A percentile compares a stretch with the other conserved stretches of the same genome.
These are phyloP conservation scores for Tetragonisca angustula DNA, from an alignment of 2,888 invertebrate genomes.

Conservation along the genomic window DNA sequence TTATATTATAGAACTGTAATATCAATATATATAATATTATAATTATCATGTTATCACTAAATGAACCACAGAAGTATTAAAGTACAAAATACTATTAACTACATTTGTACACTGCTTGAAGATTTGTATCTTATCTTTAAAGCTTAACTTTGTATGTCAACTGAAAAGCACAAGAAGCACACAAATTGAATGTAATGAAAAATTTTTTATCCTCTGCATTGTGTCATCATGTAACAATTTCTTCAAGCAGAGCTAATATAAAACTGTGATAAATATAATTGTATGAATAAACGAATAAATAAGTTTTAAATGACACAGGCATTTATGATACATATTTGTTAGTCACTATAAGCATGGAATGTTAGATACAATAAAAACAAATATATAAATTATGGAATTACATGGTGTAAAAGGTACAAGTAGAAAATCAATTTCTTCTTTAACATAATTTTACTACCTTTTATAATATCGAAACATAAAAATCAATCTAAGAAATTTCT, in stretches of 20 bases:
- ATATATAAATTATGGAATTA: slow-evolving; percentile 52
- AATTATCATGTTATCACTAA: slow-evolving; percentile 59
- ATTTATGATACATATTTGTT: slow-evolving; percentile 70
- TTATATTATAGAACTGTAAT: slow-evolving; percentile 56
- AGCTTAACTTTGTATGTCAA: slow-evolving; percentile 37
- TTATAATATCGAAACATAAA: slow-evolving; percentile 41
- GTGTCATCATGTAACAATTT: slow-evolving; percentile 15
- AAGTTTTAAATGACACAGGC: slow-evolving; percentile 65
- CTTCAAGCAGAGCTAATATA: slow-evolving; percentile 67
- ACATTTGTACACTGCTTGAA: slow-evolving; percentile 78
- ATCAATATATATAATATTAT: slow-evolving; percentile 64
- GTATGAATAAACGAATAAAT: slow-evolving; percentile 69
- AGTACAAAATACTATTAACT: slow-evolving; percentile 77
- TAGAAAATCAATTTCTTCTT: slow-evolving; percentile 51
- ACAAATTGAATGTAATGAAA: slow-evolving; percentile 2
- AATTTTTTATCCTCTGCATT: not conserved
- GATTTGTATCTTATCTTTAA: slow-evolving; percentile 51
- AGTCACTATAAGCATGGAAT: slow-evolving; percentile 76
- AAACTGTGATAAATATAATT: slow-evolving; percentile 56
- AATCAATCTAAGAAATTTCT: slow-evolving; percentile 30
- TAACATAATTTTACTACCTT: slow-evolving; percentile 44
- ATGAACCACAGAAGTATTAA: slow-evolving; percentile 67
- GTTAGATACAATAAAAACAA: slow-evolving; percentile 72
- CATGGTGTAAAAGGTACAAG: slow-evolving; percentile 57
- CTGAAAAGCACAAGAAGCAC: slow-evolving; percentile 18